A percentile compares a stretch with the other conserved stretches of the same genome.
Conservation (phyloP, 2,113 vertebrate species). For the Calyptommatus sinebrachiatus region DNA sequence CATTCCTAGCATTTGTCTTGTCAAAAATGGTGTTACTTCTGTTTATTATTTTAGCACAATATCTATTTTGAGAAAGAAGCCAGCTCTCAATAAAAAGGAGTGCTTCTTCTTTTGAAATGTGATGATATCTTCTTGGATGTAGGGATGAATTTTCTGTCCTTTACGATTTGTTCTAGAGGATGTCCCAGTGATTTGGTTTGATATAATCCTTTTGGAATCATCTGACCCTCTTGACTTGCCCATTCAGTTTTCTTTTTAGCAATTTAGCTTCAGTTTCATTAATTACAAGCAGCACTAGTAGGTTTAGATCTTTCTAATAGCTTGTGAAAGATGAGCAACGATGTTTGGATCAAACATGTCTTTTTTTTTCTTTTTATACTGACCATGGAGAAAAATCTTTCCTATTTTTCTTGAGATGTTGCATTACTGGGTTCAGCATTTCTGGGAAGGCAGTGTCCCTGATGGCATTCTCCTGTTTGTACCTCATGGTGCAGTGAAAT, state of each 20-base stretch:
- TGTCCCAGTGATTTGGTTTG: background rate
- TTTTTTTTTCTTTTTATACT: background rate
- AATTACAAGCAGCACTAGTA: background rate
- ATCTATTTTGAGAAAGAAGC: background rate
- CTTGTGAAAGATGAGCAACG: background rate
- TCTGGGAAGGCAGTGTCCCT: background rate
- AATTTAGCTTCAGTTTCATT: background rate
- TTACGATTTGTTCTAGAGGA: background rate
- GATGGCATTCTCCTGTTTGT: background rate
- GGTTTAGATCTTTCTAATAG: background rate
- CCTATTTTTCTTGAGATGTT: background rate
- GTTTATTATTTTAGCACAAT: too few species aligned
- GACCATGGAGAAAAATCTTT: background rate
- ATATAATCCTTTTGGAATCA: background rate
- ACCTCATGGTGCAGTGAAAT: background rate
- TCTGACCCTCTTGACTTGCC: background rate
- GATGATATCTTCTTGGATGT: too few species aligned
- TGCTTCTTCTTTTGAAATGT: too few species aligned
- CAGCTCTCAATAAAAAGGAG: background rate
- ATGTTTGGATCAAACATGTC: background rate
- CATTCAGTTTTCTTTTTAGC: background rate
- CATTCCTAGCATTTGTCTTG: too few species aligned
- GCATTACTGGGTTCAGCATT: background rate
- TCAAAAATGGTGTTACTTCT: too few species aligned
- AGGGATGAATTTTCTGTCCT: too few species aligned